Conservation (phyloP, 2,113 vertebrate genomes). For the Bostrychus sinensis region DNA sequence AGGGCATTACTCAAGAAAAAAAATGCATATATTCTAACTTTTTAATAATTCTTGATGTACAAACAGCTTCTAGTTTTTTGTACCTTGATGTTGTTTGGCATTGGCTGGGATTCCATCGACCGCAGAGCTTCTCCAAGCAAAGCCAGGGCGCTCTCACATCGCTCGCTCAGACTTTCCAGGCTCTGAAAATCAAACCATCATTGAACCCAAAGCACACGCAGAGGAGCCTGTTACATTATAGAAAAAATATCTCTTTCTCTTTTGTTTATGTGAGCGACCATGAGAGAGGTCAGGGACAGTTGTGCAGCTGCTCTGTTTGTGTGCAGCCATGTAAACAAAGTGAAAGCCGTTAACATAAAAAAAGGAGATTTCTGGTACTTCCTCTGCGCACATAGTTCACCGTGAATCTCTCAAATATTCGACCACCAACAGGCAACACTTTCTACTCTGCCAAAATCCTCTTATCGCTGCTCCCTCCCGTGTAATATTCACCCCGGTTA, state of each 20-base stretch:
- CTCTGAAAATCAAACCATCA: conserved; percentile 58
- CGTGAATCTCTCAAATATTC: conserved; percentile 1
- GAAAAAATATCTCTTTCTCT: neutral
- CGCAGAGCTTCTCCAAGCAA: conserved; percentile 77
- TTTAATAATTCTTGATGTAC: no score
- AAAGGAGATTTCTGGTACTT: neutral
- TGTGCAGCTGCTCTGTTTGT: conserved; percentile 42
- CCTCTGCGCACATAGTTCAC: conserved; percentile 10
- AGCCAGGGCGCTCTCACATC: conserved; percentile 77
- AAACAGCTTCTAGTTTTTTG: no score
- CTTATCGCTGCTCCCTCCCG: neutral
- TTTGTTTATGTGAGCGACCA: neutral
- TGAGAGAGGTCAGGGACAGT: conserved; percentile 37
- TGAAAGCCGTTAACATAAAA: conserved; percentile 22
- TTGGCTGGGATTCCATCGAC: conserved; percentile 70
- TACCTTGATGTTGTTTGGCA: conserved; percentile 78
- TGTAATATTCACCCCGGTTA: neutral
- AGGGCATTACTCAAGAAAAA: no score
- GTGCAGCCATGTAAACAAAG: conserved; percentile 46
- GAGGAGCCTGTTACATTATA: no score
- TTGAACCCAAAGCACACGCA: neutral
- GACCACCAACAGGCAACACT: neutral
- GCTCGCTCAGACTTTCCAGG: conserved; percentile 77
- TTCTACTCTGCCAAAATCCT: conserved; percentile 3
- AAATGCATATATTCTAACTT: no score